Conservation (phyloP, 2,888 invertebrate genomes). For the Rutpela maculata region DNA sequence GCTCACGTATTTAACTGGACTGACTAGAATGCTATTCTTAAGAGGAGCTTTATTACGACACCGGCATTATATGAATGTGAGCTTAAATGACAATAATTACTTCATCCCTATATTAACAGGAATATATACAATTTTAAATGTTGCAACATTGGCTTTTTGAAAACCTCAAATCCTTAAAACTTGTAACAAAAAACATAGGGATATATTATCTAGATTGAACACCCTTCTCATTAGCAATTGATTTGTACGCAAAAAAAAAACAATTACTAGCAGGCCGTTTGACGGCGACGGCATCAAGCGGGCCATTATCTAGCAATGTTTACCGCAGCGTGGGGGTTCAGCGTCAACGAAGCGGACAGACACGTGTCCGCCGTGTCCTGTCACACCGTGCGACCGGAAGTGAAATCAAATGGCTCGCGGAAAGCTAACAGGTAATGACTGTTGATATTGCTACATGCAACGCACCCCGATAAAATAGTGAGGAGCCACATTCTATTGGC, state of each 20-base stretch:
- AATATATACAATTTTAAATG: too few relatives aligned
- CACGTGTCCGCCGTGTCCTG: constrained; percentile 52
- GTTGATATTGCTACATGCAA: constrained; percentile 1
- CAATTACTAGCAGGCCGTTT: constrained; percentile 23
- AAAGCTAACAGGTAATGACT: constrained; percentile 59
- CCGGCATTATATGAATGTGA: too few relatives aligned
- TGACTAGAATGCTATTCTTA: too few relatives aligned
- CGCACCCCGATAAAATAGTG: neutral
- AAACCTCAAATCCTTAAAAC: neutral
- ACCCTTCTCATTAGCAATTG: constrained; percentile 18
- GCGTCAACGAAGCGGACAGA: constrained; percentile 37
- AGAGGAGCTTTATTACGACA: too few relatives aligned
- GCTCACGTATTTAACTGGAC: too few relatives aligned
- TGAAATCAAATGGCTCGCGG: constrained; percentile 60
- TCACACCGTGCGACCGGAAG: constrained; percentile 59
- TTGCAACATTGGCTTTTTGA: neutral
- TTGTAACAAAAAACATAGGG: neutral
- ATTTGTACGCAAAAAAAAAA: constrained; percentile 35
- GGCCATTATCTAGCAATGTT: constrained; percentile 36
- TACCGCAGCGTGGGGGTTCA: constrained; percentile 15
- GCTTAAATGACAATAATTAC: too few relatives aligned
- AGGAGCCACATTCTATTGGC: neutral
- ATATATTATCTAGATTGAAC: neutral
- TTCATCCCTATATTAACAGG: too few relatives aligned
- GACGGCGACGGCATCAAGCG: constrained; percentile 25